Conservation (phyloP, 92 coral and sea anemone genomes). For the Palythoa caribaeorum region DNA sequence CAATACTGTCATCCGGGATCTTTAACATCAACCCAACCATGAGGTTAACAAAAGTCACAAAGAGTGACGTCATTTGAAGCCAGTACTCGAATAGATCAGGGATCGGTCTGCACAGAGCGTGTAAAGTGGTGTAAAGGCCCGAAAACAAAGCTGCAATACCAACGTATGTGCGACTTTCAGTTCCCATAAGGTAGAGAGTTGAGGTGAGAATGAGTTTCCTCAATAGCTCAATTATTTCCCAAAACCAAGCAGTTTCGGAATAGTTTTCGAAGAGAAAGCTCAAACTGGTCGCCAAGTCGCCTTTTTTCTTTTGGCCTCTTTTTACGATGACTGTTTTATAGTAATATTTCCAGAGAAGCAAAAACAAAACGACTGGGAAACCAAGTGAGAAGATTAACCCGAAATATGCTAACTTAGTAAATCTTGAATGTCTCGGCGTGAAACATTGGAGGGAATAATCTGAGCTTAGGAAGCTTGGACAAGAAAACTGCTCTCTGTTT, state of each 20-base stretch:
- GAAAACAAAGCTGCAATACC: slow-evolving; percentile 45
- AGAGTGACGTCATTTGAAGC: slow-evolving; percentile 43
- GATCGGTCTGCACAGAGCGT: slow-evolving; percentile 51
- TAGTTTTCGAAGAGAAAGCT: slow-evolving; percentile 61
- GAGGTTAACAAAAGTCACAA: slow-evolving; percentile 49
- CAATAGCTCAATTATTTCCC: slow-evolving; percentile 55
- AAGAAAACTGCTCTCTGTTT: not conserved
- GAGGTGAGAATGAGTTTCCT: slow-evolving; percentile 52
- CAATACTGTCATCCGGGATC: slow-evolving; percentile 8
- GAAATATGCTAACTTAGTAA: slow-evolving; percentile 1
- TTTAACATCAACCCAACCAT: slow-evolving; percentile 33
- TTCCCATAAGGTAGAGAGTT: slow-evolving; percentile 17
- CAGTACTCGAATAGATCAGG: slow-evolving; percentile 59
- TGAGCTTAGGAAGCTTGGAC: slow-evolving; percentile 20
- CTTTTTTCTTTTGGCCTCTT: not conserved
- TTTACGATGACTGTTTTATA: not conserved
- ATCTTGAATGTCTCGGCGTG: not conserved
- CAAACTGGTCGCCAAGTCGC: not conserved
- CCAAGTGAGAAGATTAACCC: slow-evolving; percentile 32
- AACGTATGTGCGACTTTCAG: slow-evolving; percentile 44
- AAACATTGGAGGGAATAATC: slow-evolving; percentile 32
- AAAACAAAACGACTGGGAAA: slow-evolving; percentile 22
- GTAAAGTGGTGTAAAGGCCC: slow-evolving; percentile 49
- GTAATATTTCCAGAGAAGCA: slow-evolving; percentile 37
- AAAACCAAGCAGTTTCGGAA: slow-evolving; percentile 44